Evolutionary conservation across 2,113 vertebrate species (phyloP), one percentile per base, ranked within the genome.

Genomic region (Callithrix jacchus): DNA sequence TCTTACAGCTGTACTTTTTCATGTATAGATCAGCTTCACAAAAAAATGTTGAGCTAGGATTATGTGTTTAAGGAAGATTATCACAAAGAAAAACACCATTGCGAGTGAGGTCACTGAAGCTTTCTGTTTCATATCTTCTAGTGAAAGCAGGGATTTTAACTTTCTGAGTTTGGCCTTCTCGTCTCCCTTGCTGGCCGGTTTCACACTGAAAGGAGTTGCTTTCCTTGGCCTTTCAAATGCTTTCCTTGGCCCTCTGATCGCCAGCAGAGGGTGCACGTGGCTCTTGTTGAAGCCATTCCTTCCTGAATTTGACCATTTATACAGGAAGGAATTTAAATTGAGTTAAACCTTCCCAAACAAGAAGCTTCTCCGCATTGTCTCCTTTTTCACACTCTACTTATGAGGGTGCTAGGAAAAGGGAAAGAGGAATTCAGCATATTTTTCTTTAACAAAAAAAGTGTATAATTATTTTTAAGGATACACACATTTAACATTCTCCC

Each of bases 391-490:
- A 17, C 27, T 76, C 49, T 37, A 25, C 66, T 88, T 54, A 16
- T 42, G 76, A 89, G 54, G 86, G 66, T 93, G 86, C 96, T 88
- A 56, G 73, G 84, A 45, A 88, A 94, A 82, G n/a, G 42, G 23
- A 32, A 82, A 79, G 47, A 52, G 30, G 81, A 77, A 89, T 74
- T n/a, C 79, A 71, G 89, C 45, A 71, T 61, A 42, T 87, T 96
- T 97, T 97, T 74, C 92, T 91, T 79, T 92, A 97, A 97, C 87
- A 96, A 95, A 93, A 94, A 92, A 45, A 35, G 35, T 0, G 17
- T 83, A 91, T 93, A 96, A 97, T 96, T 91, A 91, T 94, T 97
- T 96, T 93, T 87, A 94, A 25, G 85, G 96, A 96, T 91, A 89
- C 68, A 94, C 58, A 93, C 27, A 81, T 96, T 70, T 90, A 87